Evolutionary conservation across 2,113 vertebrate species (phyloP).

Genomic region (Canis aureus): DNA sequence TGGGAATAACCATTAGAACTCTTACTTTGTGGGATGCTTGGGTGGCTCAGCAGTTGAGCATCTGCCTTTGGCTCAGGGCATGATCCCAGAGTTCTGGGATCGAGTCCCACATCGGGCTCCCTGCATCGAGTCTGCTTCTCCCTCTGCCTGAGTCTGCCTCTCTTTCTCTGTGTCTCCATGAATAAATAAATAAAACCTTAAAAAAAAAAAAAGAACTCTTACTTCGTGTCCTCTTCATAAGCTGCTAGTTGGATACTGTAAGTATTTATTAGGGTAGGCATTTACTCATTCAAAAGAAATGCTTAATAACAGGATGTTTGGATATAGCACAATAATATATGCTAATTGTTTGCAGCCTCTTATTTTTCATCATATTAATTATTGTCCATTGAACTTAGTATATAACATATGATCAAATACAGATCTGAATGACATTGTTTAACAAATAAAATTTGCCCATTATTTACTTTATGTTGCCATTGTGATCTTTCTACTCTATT

Average conservation of each 20-base stretch:
- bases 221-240: neutral
- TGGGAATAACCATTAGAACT: neutral
- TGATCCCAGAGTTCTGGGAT: too few species aligned
- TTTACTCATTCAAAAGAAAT: conserved; percentile 45
- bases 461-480: conserved; percentile 5
- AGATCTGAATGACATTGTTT: conserved; percentile 12
- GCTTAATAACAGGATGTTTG: conserved; percentile 66
- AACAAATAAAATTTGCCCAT: conserved; percentile 40
- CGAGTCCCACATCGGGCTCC: too few species aligned
- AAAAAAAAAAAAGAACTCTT: too few species aligned
- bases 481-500: neutral
- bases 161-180: too few species aligned
- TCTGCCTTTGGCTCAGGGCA: too few species aligned
- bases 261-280: conserved; percentile 30
- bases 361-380: conserved; percentile 69
- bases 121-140: too few species aligned
- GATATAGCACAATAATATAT: conserved; percentile 59
- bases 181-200: too few species aligned
- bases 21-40: neutral
- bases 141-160: too few species aligned
- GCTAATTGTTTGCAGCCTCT: conserved; percentile 66
- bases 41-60: too few species aligned
- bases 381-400: neutral
- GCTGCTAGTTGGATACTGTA: neutral
- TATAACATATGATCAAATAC: conserved; percentile 45